phyloP scores from a whole-genome alignment of 2,888 invertebrate species.

The Tenthredo scrophulariae region DNA sequence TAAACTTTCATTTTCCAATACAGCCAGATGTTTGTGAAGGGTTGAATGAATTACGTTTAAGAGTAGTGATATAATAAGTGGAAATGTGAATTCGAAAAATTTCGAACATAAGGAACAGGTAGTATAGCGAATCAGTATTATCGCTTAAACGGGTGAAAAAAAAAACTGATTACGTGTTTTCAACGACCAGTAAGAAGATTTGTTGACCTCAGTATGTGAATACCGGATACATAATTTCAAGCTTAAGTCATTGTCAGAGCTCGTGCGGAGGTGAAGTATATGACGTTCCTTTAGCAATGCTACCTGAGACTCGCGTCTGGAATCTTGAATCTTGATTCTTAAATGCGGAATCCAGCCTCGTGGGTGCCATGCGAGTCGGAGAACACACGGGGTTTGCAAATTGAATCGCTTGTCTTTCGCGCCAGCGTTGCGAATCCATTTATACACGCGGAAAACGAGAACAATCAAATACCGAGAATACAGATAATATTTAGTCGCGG shows the following conservation, averaged over 20 bases:
- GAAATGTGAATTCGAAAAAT: neutral
- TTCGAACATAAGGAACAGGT: neutral
- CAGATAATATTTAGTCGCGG: neutral
- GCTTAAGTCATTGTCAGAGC: conserved; percentile 41
- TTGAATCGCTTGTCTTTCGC: conserved; percentile 52
- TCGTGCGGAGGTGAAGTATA: conserved; percentile 46
- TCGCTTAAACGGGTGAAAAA: neutral
- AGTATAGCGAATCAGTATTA: neutral
- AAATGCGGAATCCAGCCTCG: neutral
- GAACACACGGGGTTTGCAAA: conserved; percentile 18
- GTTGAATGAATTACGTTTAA: neutral
- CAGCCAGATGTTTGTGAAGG: neutral
- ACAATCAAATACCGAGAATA: neutral
- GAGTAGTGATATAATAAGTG: neutral
- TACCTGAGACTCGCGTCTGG: conserved; percentile 32
- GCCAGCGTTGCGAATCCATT: conserved; percentile 44
- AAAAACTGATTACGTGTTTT: conserved; percentile 20
- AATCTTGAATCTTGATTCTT: conserved; percentile 47
- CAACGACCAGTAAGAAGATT: neutral
- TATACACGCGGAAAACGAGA: neutral
- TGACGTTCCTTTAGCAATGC: conserved; percentile 49
- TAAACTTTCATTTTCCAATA: neutral
- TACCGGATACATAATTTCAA: conserved; percentile 51
- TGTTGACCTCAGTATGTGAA: neutral
- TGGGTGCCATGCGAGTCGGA: neutral